Evolutionary conservation across 2,113 vertebrate genomes (phyloP), one percentile per base, ranked within the genome.

Genomic region (Perccottus glenii): DNA sequence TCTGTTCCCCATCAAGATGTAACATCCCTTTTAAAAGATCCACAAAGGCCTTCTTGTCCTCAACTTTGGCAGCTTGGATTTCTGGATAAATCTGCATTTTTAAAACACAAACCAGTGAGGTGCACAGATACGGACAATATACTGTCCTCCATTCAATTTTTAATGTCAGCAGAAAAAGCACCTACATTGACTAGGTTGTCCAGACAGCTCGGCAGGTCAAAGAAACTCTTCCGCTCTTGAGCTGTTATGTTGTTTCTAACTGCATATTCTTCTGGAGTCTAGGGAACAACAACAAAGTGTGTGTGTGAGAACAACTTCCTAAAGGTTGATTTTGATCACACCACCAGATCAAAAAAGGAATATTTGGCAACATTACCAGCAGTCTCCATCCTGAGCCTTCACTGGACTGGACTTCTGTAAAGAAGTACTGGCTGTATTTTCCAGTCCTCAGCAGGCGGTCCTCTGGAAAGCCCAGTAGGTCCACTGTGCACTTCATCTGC

Each of bases 401-500:
- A 50, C 9, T n/a, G 11, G 15, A 11, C 9, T 64, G 7, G 5
- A 40, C 33, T 53, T 66, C n/a, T n/a, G 2, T 46, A 51, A 81
- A 84, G 4, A 44, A 81, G 2, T 15, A 5, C 2, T 11, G 3
- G 6, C 58, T 70, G 3, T 70, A 60, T 40, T 6, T 32, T 2
- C 82, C 75, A 52, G 36, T 27, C 35, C 1, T 0, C 50, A 84
- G 67, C 53, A 68, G 5, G 5, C 55, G 50, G 27, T 75, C 51
- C 32, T 71, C 55, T 0, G 56, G 74, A 55, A 65, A 67, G 45
- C 77, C 67, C 45, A 80, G 50, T 38, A 81, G 4, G 19, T 73
- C 44, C 2, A 73, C 71, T 32, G 69, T 62, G 19, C 14, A 32
- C 45, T 64, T 80, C 48, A 74, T 60, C 74, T 82, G 42, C 33